phyloP scores from a whole-genome alignment of 30 jellyfish, hydroid and myxozoan genomes.

The Hydra vulgaris region DNA sequence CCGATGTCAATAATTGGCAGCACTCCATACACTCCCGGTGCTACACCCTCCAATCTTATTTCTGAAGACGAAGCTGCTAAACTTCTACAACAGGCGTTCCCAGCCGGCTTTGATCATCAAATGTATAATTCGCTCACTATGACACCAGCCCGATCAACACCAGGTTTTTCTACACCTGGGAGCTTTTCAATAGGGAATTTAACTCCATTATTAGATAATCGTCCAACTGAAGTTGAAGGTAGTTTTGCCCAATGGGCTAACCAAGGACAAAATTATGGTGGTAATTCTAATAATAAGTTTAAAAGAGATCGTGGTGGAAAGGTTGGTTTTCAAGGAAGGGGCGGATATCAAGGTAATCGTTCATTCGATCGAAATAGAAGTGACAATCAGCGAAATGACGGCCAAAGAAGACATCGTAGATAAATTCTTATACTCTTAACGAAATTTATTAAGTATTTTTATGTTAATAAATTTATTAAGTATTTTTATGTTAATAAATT shows the following conservation, averaged over 20 bases:
- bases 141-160: conserved; percentile 29
- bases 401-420: conserved; percentile 8
- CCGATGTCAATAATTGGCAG: conserved; percentile 18
- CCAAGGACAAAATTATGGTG: not conserved
- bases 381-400: not conserved
- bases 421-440: not conserved
- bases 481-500: no score
- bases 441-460: no score
- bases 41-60: conserved; percentile 62
- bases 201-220: not conserved
- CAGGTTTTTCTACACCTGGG: conserved; percentile 30
- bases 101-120: conserved; percentile 25
- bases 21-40: conserved; percentile 97
- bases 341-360: conserved; percentile 9
- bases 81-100: conserved; percentile 32
- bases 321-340: conserved; percentile 3
- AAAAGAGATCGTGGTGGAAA: conserved; percentile 2
- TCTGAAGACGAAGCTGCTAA: conserved; percentile 27
- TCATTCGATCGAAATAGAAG: not conserved
- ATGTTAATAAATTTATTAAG: no score
- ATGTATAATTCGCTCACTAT: conserved; percentile 8
- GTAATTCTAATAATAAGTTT: not conserved
- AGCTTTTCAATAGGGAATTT: not conserved
- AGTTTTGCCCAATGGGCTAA: conserved; percentile 10
- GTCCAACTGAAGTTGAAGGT: not conserved